A percentile compares a stretch with the other conserved stretches of the same genome.
Conservation (phyloP, 2,888 invertebrate genomes). For the Metacarcinus magister region DNA sequence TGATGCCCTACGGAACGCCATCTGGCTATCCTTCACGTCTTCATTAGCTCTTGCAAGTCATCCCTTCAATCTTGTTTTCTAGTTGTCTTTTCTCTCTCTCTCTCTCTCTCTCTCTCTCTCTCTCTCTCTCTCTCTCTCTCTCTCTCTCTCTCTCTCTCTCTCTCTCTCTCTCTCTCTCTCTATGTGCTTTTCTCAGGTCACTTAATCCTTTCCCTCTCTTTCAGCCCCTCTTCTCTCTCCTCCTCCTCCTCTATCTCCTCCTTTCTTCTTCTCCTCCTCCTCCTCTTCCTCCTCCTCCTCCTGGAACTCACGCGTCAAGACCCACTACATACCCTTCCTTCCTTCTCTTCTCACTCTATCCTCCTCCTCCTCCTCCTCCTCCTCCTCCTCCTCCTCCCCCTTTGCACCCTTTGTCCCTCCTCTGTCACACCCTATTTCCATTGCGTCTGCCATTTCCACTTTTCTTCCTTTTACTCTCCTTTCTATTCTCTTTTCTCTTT, state of each 20-base stretch:
- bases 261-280: not conserved
- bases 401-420: not conserved
- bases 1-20: not conserved
- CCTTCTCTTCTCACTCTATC: not conserved
- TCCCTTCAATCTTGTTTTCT: not conserved
- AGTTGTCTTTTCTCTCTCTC: not conserved
- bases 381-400: not conserved
- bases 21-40: not conserved
- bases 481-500: not conserved
- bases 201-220: not conserved
- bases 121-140: not conserved
- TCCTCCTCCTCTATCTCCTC: not conserved
- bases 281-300: not conserved
- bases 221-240: not conserved
- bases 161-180: not conserved
- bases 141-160: not conserved
- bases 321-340: not conserved
- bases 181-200: not conserved
- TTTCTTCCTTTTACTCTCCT: not conserved
- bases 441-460: not conserved
- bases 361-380: not conserved
- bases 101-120: not conserved
- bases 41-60: not conserved
- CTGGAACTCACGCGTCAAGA: not conserved
- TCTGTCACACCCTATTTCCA: not conserved